Conservation (phyloP, 2,113 vertebrate species). For the Myiagra hebetior region DNA sequence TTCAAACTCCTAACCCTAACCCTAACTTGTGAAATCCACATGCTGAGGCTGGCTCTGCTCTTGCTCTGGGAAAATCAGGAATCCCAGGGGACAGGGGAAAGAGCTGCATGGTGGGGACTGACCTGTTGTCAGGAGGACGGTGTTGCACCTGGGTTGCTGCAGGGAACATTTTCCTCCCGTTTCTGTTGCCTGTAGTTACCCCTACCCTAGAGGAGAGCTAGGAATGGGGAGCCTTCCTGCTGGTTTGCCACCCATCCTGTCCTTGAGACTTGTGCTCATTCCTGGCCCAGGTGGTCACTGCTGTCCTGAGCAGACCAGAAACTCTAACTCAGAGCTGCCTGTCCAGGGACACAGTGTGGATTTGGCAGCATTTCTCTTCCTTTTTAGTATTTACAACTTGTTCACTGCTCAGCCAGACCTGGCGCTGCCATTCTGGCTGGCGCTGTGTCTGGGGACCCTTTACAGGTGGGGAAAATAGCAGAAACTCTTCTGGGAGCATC, state of each 20-base stretch:
- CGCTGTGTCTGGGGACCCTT: background rate
- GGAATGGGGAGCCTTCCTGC: rapidly evolving
- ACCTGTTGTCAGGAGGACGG: background rate
- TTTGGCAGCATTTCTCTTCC: background rate
- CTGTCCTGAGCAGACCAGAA: background rate
- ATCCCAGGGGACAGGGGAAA: background rate
- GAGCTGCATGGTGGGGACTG: background rate
- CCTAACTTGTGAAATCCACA: background rate
- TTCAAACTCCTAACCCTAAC: too few species aligned
- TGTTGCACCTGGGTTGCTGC: background rate
- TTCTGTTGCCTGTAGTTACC: background rate
- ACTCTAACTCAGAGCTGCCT: background rate
- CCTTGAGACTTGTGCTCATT: background rate
- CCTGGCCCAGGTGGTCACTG: background rate
- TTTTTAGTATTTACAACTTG: background rate
- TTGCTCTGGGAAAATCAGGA: background rate
- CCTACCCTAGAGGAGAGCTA: background rate
- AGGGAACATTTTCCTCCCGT: background rate
- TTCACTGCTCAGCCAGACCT: rapidly evolving
- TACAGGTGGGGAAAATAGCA: background rate
- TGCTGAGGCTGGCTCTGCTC: background rate
- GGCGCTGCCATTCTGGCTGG: background rate
- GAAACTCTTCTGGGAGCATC: background rate
- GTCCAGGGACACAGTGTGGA: background rate
- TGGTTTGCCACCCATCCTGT: background rate